Conservation (phyloP, 2,797 vertebrate genomes). For the Manis pentadactyla region DNA sequence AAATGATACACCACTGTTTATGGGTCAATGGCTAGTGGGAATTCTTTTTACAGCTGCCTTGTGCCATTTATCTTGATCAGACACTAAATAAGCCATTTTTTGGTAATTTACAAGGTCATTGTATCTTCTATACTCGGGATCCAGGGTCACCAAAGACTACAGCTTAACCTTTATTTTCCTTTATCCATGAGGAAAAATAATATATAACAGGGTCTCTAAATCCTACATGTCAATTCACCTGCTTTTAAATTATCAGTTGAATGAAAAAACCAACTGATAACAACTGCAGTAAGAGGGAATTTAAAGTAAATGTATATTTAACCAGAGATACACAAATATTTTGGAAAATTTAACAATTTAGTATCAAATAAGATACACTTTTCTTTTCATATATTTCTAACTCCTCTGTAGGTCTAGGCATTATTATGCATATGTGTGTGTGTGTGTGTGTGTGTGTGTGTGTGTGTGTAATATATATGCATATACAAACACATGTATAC, state of each 20-base stretch:
- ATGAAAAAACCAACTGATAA: constrained; percentile 10
- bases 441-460: not conserved
- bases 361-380: not conserved
- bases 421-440: not conserved
- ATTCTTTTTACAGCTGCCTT: constrained; percentile 87
- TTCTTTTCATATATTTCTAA: not conserved
- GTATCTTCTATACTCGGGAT: constrained; percentile 70
- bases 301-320: constrained; percentile 24
- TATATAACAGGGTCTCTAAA: not conserved
- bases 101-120: constrained; percentile 81
- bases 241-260: not conserved
- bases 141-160: constrained; percentile 12
- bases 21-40: constrained; percentile 78
- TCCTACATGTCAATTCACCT: not conserved
- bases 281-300: not conserved
- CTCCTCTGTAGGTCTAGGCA: not conserved
- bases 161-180: constrained; percentile 53
- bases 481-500: not conserved
- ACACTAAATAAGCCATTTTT: constrained; percentile 82
- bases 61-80: constrained; percentile 87
- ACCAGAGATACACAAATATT: not conserved
- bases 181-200: constrained; percentile 44
- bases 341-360: constrained; percentile 7
- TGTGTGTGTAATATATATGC: not conserved
- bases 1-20: constrained; percentile 69